Percentiles rank a stretch among this genome's conserved stretches.
These are phyloP conservation scores for Watsonalla cultraria DNA, from an alignment of 2,888 invertebrate species.

Conservation along the genomic window DNA sequence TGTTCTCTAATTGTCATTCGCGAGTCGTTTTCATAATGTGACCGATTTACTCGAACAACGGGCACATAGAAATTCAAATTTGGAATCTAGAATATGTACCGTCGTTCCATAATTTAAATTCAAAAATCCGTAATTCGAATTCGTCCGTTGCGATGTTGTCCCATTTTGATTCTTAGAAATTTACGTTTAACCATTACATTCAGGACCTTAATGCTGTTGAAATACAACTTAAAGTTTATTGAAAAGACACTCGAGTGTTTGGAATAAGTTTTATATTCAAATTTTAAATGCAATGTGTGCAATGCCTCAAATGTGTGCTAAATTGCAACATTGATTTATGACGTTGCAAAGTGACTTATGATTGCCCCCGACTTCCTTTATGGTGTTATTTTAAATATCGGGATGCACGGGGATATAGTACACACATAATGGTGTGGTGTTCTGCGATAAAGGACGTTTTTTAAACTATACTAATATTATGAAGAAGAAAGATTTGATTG, in stretches of 20 bases:
- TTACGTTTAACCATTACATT: background rate
- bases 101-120: conserved; percentile 46
- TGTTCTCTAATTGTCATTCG: conserved; percentile 11
- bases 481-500: too few relatives aligned
- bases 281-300: conserved; percentile 18
- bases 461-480: too few relatives aligned
- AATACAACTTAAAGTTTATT: background rate
- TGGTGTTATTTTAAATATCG: too few relatives aligned
- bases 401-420: too few relatives aligned
- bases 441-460: too few relatives aligned
- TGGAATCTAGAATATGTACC: conserved; percentile 38
- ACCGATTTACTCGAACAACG: conserved; percentile 32
- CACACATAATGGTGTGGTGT: too few relatives aligned
- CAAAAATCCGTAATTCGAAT: conserved; percentile 46
- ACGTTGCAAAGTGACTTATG: too few relatives aligned
- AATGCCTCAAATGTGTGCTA: conserved; percentile 11
- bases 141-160: conserved; percentile 27
- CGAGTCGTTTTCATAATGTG: conserved; percentile 14
- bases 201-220: background rate
- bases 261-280: conserved; percentile 13
- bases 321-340: conserved; percentile 8
- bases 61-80: conserved; percentile 53
- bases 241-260: background rate
- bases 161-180: conserved; percentile 27
- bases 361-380: too few relatives aligned